Base-by-base conservation (phyloP, 92 coral and sea anemone genomes). In the Virgularia gustaviana region DNA sequence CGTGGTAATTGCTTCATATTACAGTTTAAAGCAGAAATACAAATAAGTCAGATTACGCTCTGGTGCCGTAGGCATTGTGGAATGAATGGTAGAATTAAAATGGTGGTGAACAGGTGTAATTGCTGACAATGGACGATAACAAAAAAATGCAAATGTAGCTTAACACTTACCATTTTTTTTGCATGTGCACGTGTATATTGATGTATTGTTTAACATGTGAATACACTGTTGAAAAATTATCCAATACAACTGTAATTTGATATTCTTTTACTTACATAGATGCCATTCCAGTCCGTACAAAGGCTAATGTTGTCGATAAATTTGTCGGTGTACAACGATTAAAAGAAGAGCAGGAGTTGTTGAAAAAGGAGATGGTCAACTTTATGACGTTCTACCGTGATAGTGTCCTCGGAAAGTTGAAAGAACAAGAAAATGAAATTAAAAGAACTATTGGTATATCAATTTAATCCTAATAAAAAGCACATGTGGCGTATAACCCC, bases 321-420 rank as follows among this genome's bases (percentile, higher is more conserved):
- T 63, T 36, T 35, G 52, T 63, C 5, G 42, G 25, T 3, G 49
- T 63, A 8, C 70, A 63, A 18, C 70, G 70, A 3, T 36, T 63
- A 19, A 63, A 37, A 18, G 52, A 63, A 28, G 70, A 63, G 23
- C 38, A 20, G 10, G 52, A 36, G 25, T 63, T 63, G 42, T 37
- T 63, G 51, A 22, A 36, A n/a, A 35, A 24, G 29, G 70, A 63
- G 29, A 63, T 63, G 70, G 30, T 63, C 16, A 37, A 63, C 39
- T 63, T 63, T 37, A 63, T 63, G 70, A 34, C 33, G 15, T 63
- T 36, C 32, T 63, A 63, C 70, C 38, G 70, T 36, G 70, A 63
- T 44, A 34, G 23, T 36, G 70, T 63, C 27, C 53, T 63, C 4
- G 27, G 23, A 8, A 39, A 63, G 2, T 27, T 63, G 70, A 52